These are phyloP conservation scores for Odontomachus brunneus DNA, from an alignment of 1,140 invertebrate genomes.

Conservation along the genomic window DNA sequence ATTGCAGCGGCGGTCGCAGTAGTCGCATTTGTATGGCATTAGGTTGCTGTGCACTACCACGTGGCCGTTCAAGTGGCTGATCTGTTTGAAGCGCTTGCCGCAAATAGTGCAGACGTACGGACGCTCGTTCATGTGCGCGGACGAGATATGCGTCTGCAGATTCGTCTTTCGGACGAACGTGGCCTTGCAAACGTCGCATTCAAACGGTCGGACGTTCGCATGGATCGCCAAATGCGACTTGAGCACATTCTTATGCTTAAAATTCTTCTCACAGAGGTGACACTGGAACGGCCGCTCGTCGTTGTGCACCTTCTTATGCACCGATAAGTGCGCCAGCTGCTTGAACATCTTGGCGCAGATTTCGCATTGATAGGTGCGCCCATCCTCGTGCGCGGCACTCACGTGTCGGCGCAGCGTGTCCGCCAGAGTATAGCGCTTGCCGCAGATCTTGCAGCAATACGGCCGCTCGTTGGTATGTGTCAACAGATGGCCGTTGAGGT, in stretches of 20 bases:
- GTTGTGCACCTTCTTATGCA: constrained; percentile 88
- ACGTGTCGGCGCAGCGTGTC: constrained; percentile 79
- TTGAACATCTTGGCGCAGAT: constrained; percentile 84
- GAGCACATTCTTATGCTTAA: constrained; percentile 82
- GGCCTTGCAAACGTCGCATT: constrained; percentile 80
- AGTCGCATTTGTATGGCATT: constrained; percentile 80
- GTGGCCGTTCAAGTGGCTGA: constrained; percentile 79
- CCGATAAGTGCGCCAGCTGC: constrained; percentile 84
- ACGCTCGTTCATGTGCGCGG: constrained; percentile 84
- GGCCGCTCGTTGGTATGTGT: constrained; percentile 85
- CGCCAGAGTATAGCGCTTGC: constrained; percentile 79
- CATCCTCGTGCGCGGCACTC: constrained; percentile 77
- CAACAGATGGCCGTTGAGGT: constrained; percentile 83
- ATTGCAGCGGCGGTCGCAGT: constrained; percentile 78
- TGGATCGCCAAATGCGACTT: constrained; percentile 80
- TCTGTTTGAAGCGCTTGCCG: constrained; percentile 83
- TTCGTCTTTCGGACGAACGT: constrained; percentile 80
- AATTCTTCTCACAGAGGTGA: constrained; percentile 85
- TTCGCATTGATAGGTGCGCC: constrained; percentile 79
- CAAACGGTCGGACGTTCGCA: constrained; percentile 78
- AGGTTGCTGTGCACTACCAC: constrained; percentile 80
- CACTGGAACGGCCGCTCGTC: constrained; percentile 91
- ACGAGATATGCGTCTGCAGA: constrained; percentile 79
- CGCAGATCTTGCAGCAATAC: constrained; percentile 84
- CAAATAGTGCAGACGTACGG: constrained; percentile 85